Conservation (phyloP, 2,113 vertebrate species). For the Ammodytes marinus region DNA sequence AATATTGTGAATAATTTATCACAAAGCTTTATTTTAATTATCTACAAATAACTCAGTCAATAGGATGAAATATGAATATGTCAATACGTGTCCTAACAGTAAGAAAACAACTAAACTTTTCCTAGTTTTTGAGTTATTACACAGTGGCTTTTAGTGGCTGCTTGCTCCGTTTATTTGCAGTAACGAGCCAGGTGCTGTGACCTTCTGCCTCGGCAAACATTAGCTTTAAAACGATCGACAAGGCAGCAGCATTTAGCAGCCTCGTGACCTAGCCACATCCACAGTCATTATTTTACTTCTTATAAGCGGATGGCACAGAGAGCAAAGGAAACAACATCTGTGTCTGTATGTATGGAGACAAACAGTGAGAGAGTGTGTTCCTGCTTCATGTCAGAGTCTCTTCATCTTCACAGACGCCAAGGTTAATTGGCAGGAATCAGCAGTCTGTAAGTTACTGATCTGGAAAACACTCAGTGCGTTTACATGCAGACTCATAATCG, state of each 20-base stretch:
- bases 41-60: constrained; percentile 53
- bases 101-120: not conserved
- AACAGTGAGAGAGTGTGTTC: constrained; percentile 26
- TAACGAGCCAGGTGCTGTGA: constrained; percentile 58
- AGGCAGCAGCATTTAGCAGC: constrained; percentile 63
- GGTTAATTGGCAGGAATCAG: constrained; percentile 23
- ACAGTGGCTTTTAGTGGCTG: not conserved
- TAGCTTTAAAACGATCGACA: constrained; percentile 67
- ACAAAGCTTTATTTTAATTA: constrained; percentile 45
- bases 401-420: constrained; percentile 45
- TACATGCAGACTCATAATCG: not conserved
- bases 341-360: constrained; percentile 26
- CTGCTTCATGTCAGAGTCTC: constrained; percentile 66
- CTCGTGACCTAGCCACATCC: constrained; percentile 60
- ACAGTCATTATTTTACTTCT: constrained; percentile 74
- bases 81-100: not conserved
- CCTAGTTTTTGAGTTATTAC: constrained; percentile 7
- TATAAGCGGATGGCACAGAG: constrained; percentile 41
- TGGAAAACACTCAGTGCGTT: not conserved
- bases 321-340: constrained; percentile 54
- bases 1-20: constrained; percentile 62
- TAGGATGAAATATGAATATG: constrained; percentile 9
- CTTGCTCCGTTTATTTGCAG: not conserved
- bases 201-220: constrained; percentile 73
- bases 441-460: not conserved